Base-by-base conservation (phyloP, 2,797 vertebrate species). In the Takifugu rubripes region DNA sequence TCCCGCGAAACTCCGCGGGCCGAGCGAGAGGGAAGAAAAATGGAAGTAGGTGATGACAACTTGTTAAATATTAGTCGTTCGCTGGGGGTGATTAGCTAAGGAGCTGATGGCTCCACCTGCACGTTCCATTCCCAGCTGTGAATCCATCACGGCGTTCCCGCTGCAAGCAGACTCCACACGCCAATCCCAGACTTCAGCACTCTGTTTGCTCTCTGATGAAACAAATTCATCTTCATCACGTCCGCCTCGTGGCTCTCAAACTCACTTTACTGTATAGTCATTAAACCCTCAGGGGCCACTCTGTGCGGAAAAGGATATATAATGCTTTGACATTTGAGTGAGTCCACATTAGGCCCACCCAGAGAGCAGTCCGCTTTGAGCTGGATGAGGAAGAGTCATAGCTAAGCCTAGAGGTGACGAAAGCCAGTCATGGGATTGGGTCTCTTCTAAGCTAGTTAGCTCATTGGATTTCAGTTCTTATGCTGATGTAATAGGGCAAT, bases 181-280 rank as follows among this genome's bases (percentile, higher is more conserved):
- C 86, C 88, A 87, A 79, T 85, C 78, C 75, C 72, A 88, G 85
- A 81, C 88, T 88, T 87, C 84, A 84, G 78, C n/a, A 88, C 85
- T 87, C 80, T 88, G 88, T 91, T 90, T 89, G 87, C 84, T 84
- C 84, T 85, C 83, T 88, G 90, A 90, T 91, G 90, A 90, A 90
- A 89, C 87, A 82, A 83, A 88, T 92, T 91, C 86, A 89, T 91
- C 90, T 91, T 91, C 87, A 91, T 91, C 88, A 70, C 62, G 72
- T 85, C 86, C 89, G n/a, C 90, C 90, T 89, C 71, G 69, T 79
- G 65, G 84, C 83, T 89, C 87, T 88, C 88, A 79, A 88, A 90
- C 88, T 91, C 87, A 87, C 87, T 90, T 91, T 88, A 87, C 85
- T 84, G 88, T 84, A 81, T 84, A 89, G 90, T 90, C 88, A 90